These are phyloP conservation scores for Ivindomyrus marchei DNA, from an alignment of 2,113 vertebrate genomes.

Conservation along the genomic window DNA sequence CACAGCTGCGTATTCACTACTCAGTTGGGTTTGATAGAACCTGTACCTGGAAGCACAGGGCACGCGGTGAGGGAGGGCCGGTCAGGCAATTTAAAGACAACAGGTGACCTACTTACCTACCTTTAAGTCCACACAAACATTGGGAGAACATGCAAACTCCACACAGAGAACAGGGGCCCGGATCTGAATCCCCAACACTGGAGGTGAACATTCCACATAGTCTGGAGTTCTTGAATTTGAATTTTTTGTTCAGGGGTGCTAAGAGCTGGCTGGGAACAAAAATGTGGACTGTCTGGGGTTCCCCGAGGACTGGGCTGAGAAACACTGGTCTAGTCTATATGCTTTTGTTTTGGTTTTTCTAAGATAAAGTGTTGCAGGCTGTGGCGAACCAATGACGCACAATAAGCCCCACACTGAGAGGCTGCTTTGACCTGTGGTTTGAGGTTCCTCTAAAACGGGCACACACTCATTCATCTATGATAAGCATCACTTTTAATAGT, in stretches of 20 bases:
- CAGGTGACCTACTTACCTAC: not conserved
- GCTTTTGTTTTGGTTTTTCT: not conserved
- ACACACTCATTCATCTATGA: not conserved
- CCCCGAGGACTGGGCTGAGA: not conserved
- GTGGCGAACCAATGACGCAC: not conserved
- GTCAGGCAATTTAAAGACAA: not conserved
- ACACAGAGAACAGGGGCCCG: not conserved
- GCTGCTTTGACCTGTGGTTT: not conserved
- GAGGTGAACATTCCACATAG: not conserved
- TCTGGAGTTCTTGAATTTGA: not conserved
- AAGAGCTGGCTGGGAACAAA: not conserved
- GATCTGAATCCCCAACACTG: not conserved
- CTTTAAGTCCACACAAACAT: not conserved
- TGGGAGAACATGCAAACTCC: not conserved
- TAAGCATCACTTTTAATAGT: not conserved
- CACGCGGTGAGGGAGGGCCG: not conserved
- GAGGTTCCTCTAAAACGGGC: not conserved
- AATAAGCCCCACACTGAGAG: not conserved
- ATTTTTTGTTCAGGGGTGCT: not conserved
- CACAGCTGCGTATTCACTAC: not conserved
- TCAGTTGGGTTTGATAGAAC: not conserved
- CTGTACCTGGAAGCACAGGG: not conserved
- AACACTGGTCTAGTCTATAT: not conserved
- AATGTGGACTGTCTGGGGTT: not conserved
- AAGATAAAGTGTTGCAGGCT: not conserved